These are phyloP conservation scores for Synergus itoensis DNA, from an alignment of 2,888 invertebrate species.

Conservation along the genomic window DNA sequence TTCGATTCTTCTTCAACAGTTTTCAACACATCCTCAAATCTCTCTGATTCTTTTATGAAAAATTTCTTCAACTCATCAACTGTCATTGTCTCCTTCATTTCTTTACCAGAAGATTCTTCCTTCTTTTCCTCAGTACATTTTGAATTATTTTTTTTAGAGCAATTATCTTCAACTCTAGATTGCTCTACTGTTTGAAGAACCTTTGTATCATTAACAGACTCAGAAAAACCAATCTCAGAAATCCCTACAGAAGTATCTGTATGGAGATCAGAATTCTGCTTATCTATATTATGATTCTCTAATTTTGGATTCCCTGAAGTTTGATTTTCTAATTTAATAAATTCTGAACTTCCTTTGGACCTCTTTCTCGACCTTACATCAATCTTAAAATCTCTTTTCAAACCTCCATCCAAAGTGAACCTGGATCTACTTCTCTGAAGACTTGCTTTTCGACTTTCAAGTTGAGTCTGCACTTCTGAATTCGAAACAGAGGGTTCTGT, in stretches of 20 bases:
- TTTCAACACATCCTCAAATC: conserved; percentile 8
- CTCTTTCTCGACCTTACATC: neutral
- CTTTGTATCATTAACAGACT: neutral
- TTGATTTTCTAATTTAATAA: neutral
- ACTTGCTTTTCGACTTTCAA: neutral
- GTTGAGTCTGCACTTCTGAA: neutral
- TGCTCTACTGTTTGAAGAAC: neutral
- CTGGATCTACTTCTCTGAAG: neutral
- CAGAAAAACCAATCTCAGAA: neutral
- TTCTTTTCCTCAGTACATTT: neutral
- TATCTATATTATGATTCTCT: neutral
- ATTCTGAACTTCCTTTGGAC: neutral
- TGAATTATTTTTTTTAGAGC: neutral
- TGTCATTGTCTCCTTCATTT: neutral
- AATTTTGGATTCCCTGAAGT: neutral
- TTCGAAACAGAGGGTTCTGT: neutral
- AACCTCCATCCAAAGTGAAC: neutral
- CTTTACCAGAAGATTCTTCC: neutral
- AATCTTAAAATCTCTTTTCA: neutral
- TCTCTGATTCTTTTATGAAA: conserved; percentile 15
- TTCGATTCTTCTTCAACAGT: conserved; percentile 8
- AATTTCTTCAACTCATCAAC: neutral
- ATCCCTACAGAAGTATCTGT: neutral
- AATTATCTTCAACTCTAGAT: neutral
- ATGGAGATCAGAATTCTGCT: neutral